These are phyloP conservation scores for Steinernema khuongi DNA, from an alignment of 1,140 invertebrate genomes.

Conservation along the genomic window DNA sequence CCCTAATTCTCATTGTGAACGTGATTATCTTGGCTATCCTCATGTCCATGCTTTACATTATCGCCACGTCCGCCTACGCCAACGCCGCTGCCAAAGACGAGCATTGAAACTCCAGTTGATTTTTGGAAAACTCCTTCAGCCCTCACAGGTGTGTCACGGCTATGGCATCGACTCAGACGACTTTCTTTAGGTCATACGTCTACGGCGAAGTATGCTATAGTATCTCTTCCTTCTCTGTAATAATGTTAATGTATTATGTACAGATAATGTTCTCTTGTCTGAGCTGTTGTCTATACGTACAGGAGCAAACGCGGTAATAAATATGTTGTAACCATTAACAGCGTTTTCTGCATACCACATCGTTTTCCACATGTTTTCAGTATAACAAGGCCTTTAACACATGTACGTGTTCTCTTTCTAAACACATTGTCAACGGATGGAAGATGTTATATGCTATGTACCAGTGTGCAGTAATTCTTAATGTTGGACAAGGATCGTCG, in stretches of 20 bases:
- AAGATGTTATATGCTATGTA: no score
- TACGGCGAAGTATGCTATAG: neutral
- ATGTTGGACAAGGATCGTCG: no score
- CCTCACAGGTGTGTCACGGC: neutral
- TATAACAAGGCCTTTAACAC: no score
- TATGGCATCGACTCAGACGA: neutral
- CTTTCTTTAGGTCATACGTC: neutral
- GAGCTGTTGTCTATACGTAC: neutral
- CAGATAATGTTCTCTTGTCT: neutral
- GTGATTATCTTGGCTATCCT: neutral
- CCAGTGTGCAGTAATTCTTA: no score
- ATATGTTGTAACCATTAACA: no score
- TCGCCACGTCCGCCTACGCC: conserved; percentile 7
- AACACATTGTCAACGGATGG: no score
- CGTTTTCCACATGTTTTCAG: no score
- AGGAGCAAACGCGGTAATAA: neutral
- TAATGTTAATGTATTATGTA: neutral
- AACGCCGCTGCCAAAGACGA: conserved; percentile 1
- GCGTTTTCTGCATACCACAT: no score
- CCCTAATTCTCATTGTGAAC: neutral
- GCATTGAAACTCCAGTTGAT: neutral
- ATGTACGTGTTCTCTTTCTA: no score
- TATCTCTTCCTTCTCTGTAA: neutral
- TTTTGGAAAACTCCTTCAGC: neutral
- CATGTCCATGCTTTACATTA: neutral